Conservation (phyloP, 2,888 invertebrate genomes). For the Sinelater perroti region DNA sequence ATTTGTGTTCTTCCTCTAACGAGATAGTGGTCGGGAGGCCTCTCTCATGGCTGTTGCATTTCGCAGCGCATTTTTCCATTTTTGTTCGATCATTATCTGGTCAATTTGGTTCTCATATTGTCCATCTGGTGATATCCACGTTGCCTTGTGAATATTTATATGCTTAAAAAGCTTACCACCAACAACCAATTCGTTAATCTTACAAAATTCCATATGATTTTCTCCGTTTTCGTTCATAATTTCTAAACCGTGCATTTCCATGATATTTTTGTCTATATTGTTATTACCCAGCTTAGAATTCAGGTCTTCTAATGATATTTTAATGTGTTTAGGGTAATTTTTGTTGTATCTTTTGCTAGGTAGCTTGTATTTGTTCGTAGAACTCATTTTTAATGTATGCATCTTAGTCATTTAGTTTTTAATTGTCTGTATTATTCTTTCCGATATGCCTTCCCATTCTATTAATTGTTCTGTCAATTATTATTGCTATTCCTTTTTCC, state of each 20-base stretch:
- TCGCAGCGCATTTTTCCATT: background rate
- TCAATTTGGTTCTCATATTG: background rate
- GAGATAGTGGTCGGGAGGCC: background rate
- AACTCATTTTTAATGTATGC: too few species aligned
- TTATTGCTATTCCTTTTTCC: too few species aligned
- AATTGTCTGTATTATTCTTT: too few species aligned
- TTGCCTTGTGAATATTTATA: constrained; percentile 1
- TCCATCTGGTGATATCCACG: background rate
- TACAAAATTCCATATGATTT: background rate
- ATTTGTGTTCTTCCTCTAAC: background rate
- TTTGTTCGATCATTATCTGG: background rate
- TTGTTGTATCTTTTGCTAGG: too few species aligned
- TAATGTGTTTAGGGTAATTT: too few species aligned
- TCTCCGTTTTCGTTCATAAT: constrained; percentile 2
- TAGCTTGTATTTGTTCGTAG: too few species aligned
- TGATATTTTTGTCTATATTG: too few species aligned
- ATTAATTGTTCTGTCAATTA: too few species aligned
- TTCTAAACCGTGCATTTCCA: constrained; percentile 1
- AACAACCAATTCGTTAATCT: background rate
- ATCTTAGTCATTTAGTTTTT: too few species aligned
- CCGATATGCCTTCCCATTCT: too few species aligned
- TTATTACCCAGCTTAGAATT: background rate
- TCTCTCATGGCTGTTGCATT: background rate
- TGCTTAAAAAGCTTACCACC: background rate
- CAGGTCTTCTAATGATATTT: background rate